phyloP scores from a whole-genome alignment of 2,113 vertebrate species.

The Scalopus aquaticus region DNA sequence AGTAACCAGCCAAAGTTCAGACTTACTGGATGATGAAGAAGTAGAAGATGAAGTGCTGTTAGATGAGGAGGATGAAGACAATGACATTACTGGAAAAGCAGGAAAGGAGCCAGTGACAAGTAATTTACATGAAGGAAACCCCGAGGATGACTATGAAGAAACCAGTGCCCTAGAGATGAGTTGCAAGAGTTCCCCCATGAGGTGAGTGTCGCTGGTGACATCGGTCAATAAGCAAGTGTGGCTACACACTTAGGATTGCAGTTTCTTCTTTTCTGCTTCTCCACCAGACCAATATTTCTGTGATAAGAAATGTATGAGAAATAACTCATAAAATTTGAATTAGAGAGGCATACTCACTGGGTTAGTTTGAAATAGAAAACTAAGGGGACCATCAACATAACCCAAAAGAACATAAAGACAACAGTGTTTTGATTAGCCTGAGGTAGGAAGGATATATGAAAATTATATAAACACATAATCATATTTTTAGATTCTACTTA shows the following conservation, averaged over 20 bases:
- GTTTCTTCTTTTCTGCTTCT: neutral
- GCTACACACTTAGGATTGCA: fast-evolving
- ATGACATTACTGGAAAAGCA: slow-evolving; percentile 85
- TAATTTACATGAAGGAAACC: slow-evolving; percentile 87
- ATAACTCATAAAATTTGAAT: neutral
- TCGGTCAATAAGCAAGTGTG: neutral
- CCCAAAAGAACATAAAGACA: neutral
- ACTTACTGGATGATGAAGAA: slow-evolving; percentile 94
- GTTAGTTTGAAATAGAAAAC: neutral
- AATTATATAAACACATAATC: neutral
- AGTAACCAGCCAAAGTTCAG: slow-evolving; percentile 88
- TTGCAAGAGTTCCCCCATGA: slow-evolving; percentile 92
- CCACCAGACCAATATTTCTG: neutral
- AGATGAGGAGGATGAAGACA: slow-evolving; percentile 93
- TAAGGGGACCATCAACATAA: neutral
- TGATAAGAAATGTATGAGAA: neutral
- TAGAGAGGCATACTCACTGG: neutral
- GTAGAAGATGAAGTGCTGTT: slow-evolving; percentile 92
- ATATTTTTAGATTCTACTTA: neutral
- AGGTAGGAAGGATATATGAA: neutral
- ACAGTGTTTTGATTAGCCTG: neutral
- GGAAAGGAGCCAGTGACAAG: slow-evolving; percentile 84
- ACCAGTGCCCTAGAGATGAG: slow-evolving; percentile 90
- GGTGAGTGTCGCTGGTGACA: slow-evolving; percentile 83
- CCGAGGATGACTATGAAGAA: slow-evolving; percentile 91